Evolutionary conservation across 2,113 vertebrate species (phyloP).

Genomic region (Pogona vitticeps): DNA sequence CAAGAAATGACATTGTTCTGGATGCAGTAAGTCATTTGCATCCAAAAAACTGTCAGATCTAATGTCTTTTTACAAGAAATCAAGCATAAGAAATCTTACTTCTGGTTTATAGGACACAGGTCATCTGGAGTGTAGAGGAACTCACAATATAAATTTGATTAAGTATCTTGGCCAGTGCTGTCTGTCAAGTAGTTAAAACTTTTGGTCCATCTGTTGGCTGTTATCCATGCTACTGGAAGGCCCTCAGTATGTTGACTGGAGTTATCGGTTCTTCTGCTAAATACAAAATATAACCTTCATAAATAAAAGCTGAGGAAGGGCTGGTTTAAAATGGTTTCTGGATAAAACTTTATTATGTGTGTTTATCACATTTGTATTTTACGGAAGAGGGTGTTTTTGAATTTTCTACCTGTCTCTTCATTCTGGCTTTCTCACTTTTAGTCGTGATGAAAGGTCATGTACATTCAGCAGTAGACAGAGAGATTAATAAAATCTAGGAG

Average conservation of each 20-base stretch:
- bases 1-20: background rate
- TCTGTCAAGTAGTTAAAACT: constrained; percentile 49
- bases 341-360: background rate
- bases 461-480: constrained; percentile 32
- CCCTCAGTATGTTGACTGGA: constrained; percentile 53
- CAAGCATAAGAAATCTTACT: background rate
- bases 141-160: constrained; percentile 24
- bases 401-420: background rate
- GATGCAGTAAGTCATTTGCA: background rate
- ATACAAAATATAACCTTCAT: background rate
- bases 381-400: background rate
- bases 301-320: constrained; percentile 8
- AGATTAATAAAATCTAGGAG: constrained; percentile 24
- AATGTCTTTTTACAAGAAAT: background rate
- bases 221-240: constrained; percentile 24
- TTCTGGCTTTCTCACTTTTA: background rate
- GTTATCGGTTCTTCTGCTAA: constrained; percentile 36
- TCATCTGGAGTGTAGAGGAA: constrained; percentile 4
- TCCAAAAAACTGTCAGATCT: background rate
- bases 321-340: constrained; percentile 21
- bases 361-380: constrained; percentile 11
- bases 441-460: background rate
- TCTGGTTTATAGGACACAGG: background rate
- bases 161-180: constrained; percentile 22
- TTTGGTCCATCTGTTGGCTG: constrained; percentile 47